Evolutionary conservation across 2,888 invertebrate species (phyloP).

Genomic region (Gnatocerus cornutus): DNA sequence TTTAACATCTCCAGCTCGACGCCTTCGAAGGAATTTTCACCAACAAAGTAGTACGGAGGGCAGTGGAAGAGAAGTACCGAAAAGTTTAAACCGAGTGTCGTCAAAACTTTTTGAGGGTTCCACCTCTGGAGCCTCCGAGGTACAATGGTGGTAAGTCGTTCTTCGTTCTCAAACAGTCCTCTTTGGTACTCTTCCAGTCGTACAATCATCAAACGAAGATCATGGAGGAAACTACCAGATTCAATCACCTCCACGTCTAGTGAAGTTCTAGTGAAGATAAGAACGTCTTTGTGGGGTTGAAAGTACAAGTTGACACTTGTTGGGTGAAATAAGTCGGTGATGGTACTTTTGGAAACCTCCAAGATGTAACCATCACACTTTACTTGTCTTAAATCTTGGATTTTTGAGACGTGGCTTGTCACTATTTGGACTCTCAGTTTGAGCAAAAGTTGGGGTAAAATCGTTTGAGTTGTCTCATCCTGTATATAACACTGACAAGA

Average conservation of each 20-base stretch:
- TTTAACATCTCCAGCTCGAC: neutral
- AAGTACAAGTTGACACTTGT: neutral
- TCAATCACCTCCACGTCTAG: neutral
- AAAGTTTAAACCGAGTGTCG: neutral
- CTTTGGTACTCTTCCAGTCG: too few relatives aligned
- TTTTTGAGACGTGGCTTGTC: too few relatives aligned
- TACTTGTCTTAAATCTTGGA: too few relatives aligned
- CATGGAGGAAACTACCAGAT: too few relatives aligned
- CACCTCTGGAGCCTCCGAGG: neutral
- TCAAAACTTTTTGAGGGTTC: neutral
- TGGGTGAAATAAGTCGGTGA: neutral
- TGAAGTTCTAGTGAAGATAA: neutral
- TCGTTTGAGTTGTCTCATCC: too few relatives aligned
- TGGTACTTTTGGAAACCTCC: neutral
- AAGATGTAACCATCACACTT: too few relatives aligned
- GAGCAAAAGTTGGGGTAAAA: too few relatives aligned
- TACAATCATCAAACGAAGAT: too few relatives aligned
- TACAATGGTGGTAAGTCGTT: too few relatives aligned
- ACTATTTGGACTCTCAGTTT: too few relatives aligned
- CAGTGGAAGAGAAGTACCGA: neutral
- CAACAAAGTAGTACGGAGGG: neutral
- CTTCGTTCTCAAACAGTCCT: too few relatives aligned
- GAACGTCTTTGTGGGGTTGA: neutral
- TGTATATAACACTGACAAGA: too few relatives aligned
- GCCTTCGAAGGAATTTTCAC: neutral